Conservation (phyloP, 2,888 invertebrate species). For the Ichneumon xanthorius region DNA sequence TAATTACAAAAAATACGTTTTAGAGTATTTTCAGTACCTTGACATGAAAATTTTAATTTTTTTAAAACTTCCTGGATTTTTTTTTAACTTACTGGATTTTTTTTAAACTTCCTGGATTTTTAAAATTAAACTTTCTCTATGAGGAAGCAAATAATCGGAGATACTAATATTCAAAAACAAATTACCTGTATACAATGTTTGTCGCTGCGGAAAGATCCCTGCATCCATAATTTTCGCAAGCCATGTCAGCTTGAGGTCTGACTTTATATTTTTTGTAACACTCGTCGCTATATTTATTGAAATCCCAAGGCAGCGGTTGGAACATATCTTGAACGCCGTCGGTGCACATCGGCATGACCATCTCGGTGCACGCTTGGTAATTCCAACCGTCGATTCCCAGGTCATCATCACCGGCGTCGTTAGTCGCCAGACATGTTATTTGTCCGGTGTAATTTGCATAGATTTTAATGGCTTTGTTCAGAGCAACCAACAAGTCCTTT, state of each 20-base stretch:
- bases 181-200: slow-evolving; percentile 89
- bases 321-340: slow-evolving; percentile 94
- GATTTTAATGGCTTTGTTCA: slow-evolving; percentile 90
- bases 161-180: slow-evolving; percentile 1
- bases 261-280: slow-evolving; percentile 91
- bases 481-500: slow-evolving; percentile 81
- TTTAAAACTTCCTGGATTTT: too few relatives aligned
- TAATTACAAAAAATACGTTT: too few relatives aligned
- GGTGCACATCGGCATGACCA: slow-evolving; percentile 98
- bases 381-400: slow-evolving; percentile 92
- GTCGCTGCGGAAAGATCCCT: slow-evolving; percentile 88
- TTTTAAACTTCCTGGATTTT: not conserved
- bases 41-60: too few relatives aligned
- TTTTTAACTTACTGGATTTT: not conserved
- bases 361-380: slow-evolving; percentile 96
- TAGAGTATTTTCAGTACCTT: too few relatives aligned
- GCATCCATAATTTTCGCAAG: slow-evolving; percentile 93
- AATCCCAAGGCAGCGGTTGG: slow-evolving; percentile 91
- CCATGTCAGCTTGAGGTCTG: slow-evolving; percentile 89
- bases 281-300: slow-evolving; percentile 87
- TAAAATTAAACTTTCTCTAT: too few relatives aligned
- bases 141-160: not conserved
- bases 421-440: slow-evolving; percentile 89
- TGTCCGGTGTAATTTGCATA: slow-evolving; percentile 94
- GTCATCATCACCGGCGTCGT: slow-evolving; percentile 85